Conservation (phyloP, 2,113 vertebrate species). For the Leptodactylus fuscus region DNA sequence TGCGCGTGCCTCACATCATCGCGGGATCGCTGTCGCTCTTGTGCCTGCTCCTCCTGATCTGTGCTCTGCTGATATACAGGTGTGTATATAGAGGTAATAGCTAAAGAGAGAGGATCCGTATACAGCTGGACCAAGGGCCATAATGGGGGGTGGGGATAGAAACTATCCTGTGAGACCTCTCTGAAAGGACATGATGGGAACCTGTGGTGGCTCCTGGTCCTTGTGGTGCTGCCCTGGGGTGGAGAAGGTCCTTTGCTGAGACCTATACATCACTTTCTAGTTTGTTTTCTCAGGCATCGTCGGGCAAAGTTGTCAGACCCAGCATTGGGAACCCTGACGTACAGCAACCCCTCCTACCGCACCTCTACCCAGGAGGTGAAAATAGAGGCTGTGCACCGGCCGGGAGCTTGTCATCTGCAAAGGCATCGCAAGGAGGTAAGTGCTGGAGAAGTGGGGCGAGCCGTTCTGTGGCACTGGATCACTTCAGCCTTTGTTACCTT, state of each 20-base stretch:
- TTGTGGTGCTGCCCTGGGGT: background rate
- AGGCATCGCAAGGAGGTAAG: slow-evolving; percentile 97
- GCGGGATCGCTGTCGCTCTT: slow-evolving; percentile 90
- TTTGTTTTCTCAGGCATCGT: slow-evolving; percentile 82
- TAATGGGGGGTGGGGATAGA: no score
- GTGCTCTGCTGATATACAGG: slow-evolving; percentile 93
- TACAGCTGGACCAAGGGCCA: no score
- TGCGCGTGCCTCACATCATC: slow-evolving; percentile 91
- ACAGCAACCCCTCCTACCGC: slow-evolving; percentile 96
- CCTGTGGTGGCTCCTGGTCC: no score
- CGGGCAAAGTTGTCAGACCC: slow-evolving; percentile 93
- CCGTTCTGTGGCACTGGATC: background rate
- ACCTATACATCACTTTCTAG: background rate
- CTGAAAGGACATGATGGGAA: background rate
- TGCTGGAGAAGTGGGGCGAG: background rate
- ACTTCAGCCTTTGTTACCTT: background rate
- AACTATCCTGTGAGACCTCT: background rate
- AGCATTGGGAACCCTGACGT: slow-evolving; percentile 92
- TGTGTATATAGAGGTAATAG: slow-evolving; percentile 64
- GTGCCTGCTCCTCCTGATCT: slow-evolving; percentile 88
- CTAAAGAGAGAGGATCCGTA: no score
- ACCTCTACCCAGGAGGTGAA: slow-evolving; percentile 98
- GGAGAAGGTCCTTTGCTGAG: background rate
- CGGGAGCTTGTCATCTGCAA: slow-evolving; percentile 91
- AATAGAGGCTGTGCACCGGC: slow-evolving; percentile 92